Percentiles rank a stretch among this genome's conserved stretches.
These are phyloP conservation scores for Drosophila serrata DNA, from an alignment of 1,140 invertebrate genomes.

Conservation along the genomic window DNA sequence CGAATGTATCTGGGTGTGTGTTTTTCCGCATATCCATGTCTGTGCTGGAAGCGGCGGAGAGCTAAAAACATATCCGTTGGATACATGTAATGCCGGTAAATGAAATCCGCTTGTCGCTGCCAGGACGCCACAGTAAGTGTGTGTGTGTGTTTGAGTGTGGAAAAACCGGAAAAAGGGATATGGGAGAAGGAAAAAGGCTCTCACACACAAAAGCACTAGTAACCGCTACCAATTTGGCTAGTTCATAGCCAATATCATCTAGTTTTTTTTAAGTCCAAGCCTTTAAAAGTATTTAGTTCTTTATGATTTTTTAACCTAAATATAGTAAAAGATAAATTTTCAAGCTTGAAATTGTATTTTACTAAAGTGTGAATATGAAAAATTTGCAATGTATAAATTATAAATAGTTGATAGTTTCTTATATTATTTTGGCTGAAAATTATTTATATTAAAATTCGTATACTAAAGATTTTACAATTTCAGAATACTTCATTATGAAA, in stretches of 20 bases:
- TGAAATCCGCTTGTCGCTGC: slow-evolving; percentile 81
- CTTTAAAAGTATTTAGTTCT: background rate
- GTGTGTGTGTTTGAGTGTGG: slow-evolving; percentile 17
- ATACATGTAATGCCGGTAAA: slow-evolving; percentile 84
- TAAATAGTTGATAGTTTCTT: background rate
- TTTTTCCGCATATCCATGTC: slow-evolving; percentile 77
- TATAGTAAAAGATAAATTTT: background rate
- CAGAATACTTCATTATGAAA: background rate
- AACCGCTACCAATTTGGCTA: background rate
- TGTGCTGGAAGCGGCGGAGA: slow-evolving; percentile 57
- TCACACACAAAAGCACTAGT: background rate
- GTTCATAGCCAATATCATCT: background rate
- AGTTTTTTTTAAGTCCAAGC: background rate
- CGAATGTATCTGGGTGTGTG: slow-evolving; percentile 29
- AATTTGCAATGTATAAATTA: too few relatives aligned
- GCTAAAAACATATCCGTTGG: slow-evolving; percentile 82
- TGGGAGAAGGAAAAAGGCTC: slow-evolving; percentile 1
- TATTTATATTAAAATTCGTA: background rate
- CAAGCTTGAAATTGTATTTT: background rate
- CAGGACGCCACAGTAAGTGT: slow-evolving; percentile 14
- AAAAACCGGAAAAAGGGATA: background rate
- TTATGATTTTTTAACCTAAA: background rate
- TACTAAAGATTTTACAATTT: background rate
- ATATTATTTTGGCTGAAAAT: background rate
- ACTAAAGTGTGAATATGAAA: background rate